These are phyloP conservation scores for Drepana arcuata DNA, from an alignment of 1,140 invertebrate genomes.

Conservation along the genomic window DNA sequence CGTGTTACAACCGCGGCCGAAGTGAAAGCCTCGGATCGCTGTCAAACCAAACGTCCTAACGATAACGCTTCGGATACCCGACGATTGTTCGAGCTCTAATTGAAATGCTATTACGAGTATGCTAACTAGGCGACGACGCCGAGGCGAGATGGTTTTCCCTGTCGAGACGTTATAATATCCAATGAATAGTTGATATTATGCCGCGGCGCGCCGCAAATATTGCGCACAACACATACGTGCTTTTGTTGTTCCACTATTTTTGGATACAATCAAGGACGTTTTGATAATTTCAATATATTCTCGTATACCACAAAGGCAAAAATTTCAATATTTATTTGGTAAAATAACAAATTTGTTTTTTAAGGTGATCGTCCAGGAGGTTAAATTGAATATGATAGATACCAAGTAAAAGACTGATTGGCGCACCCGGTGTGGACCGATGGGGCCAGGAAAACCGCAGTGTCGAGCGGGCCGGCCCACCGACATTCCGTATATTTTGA, in stretches of 20 bases:
- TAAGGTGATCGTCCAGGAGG: neutral
- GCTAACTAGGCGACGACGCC: constrained; percentile 7
- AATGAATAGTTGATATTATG: too few relatives aligned
- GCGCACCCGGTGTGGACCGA: neutral
- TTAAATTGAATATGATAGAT: neutral
- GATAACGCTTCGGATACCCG: constrained; percentile 14
- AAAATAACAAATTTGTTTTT: neutral
- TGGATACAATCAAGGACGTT: too few relatives aligned
- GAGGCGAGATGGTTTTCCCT: constrained; percentile 13
- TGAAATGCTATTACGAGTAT: constrained; percentile 8
- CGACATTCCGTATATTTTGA: neutral
- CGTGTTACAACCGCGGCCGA: constrained; percentile 10
- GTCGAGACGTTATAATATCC: constrained; percentile 7
- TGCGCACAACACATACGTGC: too few relatives aligned
- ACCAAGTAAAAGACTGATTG: too few relatives aligned
- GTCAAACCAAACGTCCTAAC: neutral
- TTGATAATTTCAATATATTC: too few relatives aligned
- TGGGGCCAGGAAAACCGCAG: neutral
- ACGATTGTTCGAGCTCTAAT: constrained; percentile 17
- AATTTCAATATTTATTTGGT: too few relatives aligned
- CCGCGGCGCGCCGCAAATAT: too few relatives aligned
- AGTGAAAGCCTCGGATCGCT: constrained; percentile 21
- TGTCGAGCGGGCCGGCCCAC: neutral
- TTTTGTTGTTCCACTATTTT: too few relatives aligned
- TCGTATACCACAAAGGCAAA: too few relatives aligned